Evolutionary conservation across 2,113 vertebrate genomes (phyloP).

Genomic region (Ophiodon elongatus): DNA sequence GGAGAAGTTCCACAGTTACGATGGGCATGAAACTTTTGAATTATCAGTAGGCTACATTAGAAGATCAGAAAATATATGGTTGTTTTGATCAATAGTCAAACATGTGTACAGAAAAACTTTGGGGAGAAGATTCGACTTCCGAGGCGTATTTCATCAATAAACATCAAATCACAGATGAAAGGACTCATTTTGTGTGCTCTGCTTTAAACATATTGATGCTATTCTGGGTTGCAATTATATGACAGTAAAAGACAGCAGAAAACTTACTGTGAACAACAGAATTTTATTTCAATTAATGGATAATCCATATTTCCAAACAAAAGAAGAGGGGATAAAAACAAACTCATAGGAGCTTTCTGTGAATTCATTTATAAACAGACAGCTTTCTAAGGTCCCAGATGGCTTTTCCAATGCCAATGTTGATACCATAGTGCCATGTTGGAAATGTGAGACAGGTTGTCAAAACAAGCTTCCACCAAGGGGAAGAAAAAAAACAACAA

Average conservation of each 20-base stretch:
- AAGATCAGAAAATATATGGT: background rate
- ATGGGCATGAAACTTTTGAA: background rate
- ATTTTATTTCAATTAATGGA: constrained; percentile 84
- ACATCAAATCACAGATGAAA: background rate
- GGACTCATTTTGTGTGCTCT: background rate
- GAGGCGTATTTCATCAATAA: background rate
- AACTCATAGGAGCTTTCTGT: constrained; percentile 80
- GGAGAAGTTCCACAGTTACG: background rate
- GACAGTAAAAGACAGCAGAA: constrained; percentile 30
- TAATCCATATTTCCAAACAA: constrained; percentile 80
- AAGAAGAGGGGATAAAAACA: constrained; percentile 78
- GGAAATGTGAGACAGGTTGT: constrained; percentile 69
- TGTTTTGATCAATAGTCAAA: background rate
- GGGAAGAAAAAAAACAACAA: constrained; percentile 47
- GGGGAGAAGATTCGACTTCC: background rate
- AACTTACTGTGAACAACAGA: constrained; percentile 73
- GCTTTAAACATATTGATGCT: background rate
- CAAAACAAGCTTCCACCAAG: constrained; percentile 56
- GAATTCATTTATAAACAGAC: constrained; percentile 72
- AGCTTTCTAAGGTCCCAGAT: constrained; percentile 70
- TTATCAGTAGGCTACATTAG: background rate
- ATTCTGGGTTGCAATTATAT: background rate
- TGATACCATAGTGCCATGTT: constrained; percentile 73
- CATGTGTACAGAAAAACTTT: background rate
- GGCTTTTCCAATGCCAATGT: constrained; percentile 70